Percentiles rank a stretch among this genome's conserved stretches.
phyloP scores from a whole-genome alignment of 23 tunicate genomes.

The Corella eumyota region DNA sequence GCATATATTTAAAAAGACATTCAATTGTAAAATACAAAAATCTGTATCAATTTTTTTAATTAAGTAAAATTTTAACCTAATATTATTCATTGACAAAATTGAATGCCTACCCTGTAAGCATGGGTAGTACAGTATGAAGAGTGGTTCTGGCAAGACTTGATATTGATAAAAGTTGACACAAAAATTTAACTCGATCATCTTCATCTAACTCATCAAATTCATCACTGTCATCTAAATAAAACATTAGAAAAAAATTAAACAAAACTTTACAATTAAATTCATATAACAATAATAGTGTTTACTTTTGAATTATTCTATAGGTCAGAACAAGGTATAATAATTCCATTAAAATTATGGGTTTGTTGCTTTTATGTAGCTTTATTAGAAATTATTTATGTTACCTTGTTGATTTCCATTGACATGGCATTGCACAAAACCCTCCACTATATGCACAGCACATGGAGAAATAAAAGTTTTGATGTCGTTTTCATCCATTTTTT shows the following conservation, averaged over 20 bases:
- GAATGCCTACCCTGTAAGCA: conserved; percentile 25
- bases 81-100: no score
- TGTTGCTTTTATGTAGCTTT: neutral
- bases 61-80: no score
- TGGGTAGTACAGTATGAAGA: conserved; percentile 6
- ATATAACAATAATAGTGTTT: no score
- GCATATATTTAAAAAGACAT: no score
- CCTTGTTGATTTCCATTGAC: conserved; percentile 56
- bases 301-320: no score
- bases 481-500: conserved; percentile 9
- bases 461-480: conserved; percentile 9
- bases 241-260: neutral
- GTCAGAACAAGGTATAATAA: neutral
- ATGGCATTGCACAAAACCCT: conserved; percentile 43
- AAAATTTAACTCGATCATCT: conserved; percentile 40
- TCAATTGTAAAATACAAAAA: no score
- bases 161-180: conserved; percentile 43
- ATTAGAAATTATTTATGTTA: no score
- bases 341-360: neutral
- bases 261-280: no score
- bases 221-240: conserved; percentile 5
- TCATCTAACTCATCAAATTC: conserved; percentile 75
- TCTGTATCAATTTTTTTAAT: no score
- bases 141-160: conserved; percentile 28
- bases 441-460: conserved; percentile 20